Base-by-base conservation (phyloP, 2,113 vertebrate genomes). In the Puffinus mauretanicus region DNA sequence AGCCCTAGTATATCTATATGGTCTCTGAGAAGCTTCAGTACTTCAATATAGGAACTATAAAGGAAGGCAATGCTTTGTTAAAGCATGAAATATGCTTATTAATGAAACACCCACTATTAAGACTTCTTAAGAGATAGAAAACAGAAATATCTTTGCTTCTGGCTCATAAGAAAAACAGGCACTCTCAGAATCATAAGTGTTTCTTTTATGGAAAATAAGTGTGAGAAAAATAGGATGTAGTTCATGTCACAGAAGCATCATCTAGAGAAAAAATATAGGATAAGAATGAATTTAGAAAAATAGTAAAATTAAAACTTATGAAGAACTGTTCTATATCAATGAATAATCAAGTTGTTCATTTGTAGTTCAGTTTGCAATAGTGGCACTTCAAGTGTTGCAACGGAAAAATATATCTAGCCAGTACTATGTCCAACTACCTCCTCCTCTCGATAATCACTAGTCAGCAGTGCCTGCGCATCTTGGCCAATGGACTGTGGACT, bases 391-490 rank as follows among this genome's bases (percentile, higher is more conserved):
- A 97, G 93, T 96, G 96, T 95, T 94, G 82, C 70, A 69, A 66
- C 20, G 66, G 66, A 60, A 73, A 93, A 73, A 65, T 58, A 66
- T 26, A 51, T 83, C 81, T 51, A 95, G 52, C 58, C 82, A 92
- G 42, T 66, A 95, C 75, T 90, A 86, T 1, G 32, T 73, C 64
- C 21, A 58, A 70, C 98, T 99, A 99, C 98, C 99, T 99, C 98
- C 88, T 98, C 98, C 98, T 99, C 98, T 88, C 85, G 97, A 88
- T 49, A 97, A 94, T 98, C 98, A 94, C 98, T 98, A 97, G 95
- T 93, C 44, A 97, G 76, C 66, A 98, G 97, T 96, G 97, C 96
- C 94, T 98, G 97, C 49, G 81, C 97, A 97, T 98, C 98, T 90
- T 98, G 97, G 92, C 84, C 97, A 42, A 96, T 8, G 76, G 96